Base-by-base conservation (phyloP, 2,888 invertebrate species). In the Antheraea yamamai region DNA sequence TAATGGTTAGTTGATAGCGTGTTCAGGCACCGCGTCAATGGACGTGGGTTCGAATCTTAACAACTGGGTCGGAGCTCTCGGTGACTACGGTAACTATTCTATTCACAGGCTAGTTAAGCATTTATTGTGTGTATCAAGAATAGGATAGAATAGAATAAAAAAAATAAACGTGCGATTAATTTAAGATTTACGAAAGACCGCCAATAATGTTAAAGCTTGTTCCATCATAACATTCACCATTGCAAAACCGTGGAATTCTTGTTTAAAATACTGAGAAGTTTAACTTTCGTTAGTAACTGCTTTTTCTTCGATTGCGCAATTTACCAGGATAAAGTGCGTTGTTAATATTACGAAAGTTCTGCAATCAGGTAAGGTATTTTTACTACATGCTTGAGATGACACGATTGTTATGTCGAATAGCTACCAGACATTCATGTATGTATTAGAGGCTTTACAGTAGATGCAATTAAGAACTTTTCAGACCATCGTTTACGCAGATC, bases 211-310 rank as follows among this genome's bases (percentile, higher is more conserved):
- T 70, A 70, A 39, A 39, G 20, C 70, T 8, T 16, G 70, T 39
- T 70, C 70, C 35, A 14, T 70, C 35, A 39, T 39, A 70, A 70
- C 70, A 70, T 39, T 70, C 39, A 39, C 35, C 35, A 39, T 70
- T 70, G 39, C 70, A n/a, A 70, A 70, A 70, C 68, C 20, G 68
- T 39, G 20, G 68, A 70, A 70, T 70, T 70, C 70, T 72, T 66
- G 76, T 78, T 77, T 75, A 61, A 64, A 75, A 64, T 75, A 70
- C 70, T 70, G 70, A 73, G 61, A 73, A 73, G 39, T 61, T 18
- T 16, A 39, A 73, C 55, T 73, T 73, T 61, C 61, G 51, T 10
- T 35, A 7, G 30, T 61, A 10, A n/a, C 30, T 61, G n/a, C 35
- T 70, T 39, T 35, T n/a, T 70, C 39, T 39, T 23, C 12, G 23